Evolutionary conservation across 2,113 vertebrate genomes (phyloP), one percentile per base, ranked within the genome.

Genomic region (Rynchops niger): DNA sequence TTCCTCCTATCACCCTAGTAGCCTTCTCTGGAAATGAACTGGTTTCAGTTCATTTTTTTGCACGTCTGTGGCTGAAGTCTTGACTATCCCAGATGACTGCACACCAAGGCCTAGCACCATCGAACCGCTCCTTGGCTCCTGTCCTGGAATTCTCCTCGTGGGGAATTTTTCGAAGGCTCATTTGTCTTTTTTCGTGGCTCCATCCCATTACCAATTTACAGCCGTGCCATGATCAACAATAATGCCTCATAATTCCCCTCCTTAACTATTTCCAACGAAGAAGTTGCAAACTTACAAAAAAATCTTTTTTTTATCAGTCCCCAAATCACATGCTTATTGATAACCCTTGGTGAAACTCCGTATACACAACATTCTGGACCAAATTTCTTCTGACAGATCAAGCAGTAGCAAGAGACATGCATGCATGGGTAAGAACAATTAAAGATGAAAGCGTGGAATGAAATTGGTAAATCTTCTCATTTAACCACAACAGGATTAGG

Each of bases 71-170:
- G 23, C 34, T 30, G 61, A 45, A 88, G 7, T 45, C 90, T 80
- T 88, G 40, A 43, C 26, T 76, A 4, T 49, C 20, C 27, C 59
- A 62, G 72, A 32, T 53, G 42, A 83, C 45, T 22, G 12, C 43
- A 38, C 30, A 59, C 18, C 58, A 70, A 86, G 45, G 18, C 26
- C 27, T 45, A 61, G 8, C 15, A 43, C n/a, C 76, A 63, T 43
- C 0, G 0, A 42, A 10, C n/a, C 8, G 0, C 6, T 84, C 15
- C 13, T 32, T 2, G 0, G 5, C 12, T 50, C 2, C 56, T 14
- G 29, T 72, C n/a, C 26, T 52, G 34, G 25, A 89, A 69, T 74
- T 63, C 38, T 81, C 11, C 25, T 61, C 23, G 4, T 47, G 18
- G 6, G 14, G 30, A 82, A 58, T 36, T 76, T 93, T 85, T 91